These are phyloP conservation scores for Lipotes vexillifer DNA, from an alignment of 2,113 vertebrate genomes.

Conservation along the genomic window DNA sequence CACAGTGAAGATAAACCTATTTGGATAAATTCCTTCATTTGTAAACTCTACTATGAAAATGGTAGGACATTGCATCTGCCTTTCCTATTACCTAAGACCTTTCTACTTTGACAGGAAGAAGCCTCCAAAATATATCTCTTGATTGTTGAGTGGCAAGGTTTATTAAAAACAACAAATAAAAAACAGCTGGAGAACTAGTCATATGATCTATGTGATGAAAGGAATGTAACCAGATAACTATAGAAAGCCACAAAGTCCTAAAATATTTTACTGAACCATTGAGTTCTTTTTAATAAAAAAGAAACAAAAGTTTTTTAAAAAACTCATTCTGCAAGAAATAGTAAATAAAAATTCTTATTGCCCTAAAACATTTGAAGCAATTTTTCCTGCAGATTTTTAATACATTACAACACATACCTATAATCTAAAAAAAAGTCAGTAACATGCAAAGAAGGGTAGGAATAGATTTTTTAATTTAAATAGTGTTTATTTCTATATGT, in stretches of 20 bases:
- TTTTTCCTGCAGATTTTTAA: constrained; percentile 37
- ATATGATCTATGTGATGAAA: constrained; percentile 5
- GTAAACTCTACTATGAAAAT: constrained; percentile 46
- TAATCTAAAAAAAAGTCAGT: constrained; percentile 37
- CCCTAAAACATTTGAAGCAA: constrained; percentile 1
- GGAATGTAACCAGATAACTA: constrained; percentile 9
- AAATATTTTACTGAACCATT: constrained; percentile 13
- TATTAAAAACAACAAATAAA: constrained; percentile 32
- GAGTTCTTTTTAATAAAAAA: constrained; percentile 36
- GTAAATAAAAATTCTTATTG: constrained; percentile 48
- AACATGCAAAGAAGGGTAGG: constrained; percentile 11
- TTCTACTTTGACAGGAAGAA: constrained; percentile 40
- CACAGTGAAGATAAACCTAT: constrained; percentile 31
- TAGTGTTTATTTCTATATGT: constrained; percentile 20
- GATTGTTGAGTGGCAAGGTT: not conserved
- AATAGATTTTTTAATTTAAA: constrained; percentile 14
- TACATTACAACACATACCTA: not conserved
- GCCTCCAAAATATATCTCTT: constrained; percentile 1
- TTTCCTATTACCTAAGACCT: constrained; percentile 44
- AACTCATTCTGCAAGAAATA: constrained; percentile 37
- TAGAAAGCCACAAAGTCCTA: constrained; percentile 31
- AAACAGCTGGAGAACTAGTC: not conserved
- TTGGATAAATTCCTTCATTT: constrained; percentile 33
- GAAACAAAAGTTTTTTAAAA: not conserved
- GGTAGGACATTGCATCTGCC: constrained; percentile 14